Base-by-base conservation (phyloP, 2,888 invertebrate genomes). In the Pheosia tremula region DNA sequence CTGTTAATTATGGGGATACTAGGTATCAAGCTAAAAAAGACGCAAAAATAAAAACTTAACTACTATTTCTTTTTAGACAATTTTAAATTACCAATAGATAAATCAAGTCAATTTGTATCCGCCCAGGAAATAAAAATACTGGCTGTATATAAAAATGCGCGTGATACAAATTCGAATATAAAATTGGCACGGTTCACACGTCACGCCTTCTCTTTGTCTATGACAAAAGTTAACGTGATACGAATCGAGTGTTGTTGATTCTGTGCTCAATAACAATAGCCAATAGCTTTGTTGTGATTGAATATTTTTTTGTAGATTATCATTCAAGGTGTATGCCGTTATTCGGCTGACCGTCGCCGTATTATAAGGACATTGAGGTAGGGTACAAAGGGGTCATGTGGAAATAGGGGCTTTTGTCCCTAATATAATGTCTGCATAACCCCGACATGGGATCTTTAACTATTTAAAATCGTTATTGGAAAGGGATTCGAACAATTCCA, bases 101-200 rank as follows among this genome's bases (percentile, higher is more conserved):
- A 61, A 53, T 50, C 43, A 47, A 54, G 47, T 52, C 67, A 64
- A 71, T 67, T 60, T 57, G 47, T 65, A 72, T 68, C 66, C 24
- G 24, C 24, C 24, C 24, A 24, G 24, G 24, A 24, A 24, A 24
- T 24, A 11, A 50, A 43, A 55, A 57, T 57, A 57, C 60, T 24
- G 24, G 24, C 24, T 24, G 2, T 24, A 64, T 62, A 63, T 64
- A 66, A 66, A 74, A 56, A 59, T 58, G 62, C 65, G 67, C 72
- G 71, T 65, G 67, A 56, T 58, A 68, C 60, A 64, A 66, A 76
- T 75, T 76, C 60, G 63, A 66, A 76, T 75, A 74, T 69, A 61
- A 63, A 67, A 67, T 61, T 45, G 36, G 45, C 56, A 45, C 11
- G 10, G 62, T 67, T 72, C 62, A 62, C 66, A 56, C 36, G 3